Conservation (phyloP, 1,140 invertebrate genomes). For the Pectinophora gossypiella region DNA sequence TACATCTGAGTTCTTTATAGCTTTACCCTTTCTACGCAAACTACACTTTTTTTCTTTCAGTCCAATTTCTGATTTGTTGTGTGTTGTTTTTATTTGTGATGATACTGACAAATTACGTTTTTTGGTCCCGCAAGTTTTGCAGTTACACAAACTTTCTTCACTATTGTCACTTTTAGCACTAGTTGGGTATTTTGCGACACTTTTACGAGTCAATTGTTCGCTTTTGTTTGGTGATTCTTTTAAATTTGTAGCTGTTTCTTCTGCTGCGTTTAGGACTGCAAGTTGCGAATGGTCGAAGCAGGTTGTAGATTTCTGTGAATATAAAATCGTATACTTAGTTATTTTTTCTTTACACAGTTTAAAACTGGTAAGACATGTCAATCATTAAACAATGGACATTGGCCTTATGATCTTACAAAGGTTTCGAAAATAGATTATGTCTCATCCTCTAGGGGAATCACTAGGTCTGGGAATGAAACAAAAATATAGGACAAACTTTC, state of each 20-base stretch:
- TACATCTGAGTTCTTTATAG: constrained; percentile 37
- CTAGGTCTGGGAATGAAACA: too few relatives aligned
- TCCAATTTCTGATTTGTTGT: constrained; percentile 66
- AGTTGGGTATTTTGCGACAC: background rate
- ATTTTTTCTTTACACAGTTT: too few relatives aligned
- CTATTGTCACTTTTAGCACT: constrained; percentile 20
- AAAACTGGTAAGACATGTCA: too few relatives aligned
- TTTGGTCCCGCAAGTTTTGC: constrained; percentile 46
- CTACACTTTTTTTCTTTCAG: constrained; percentile 58
- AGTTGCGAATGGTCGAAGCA: constrained; percentile 63
- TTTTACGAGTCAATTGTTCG: constrained; percentile 17
- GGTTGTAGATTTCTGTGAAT: constrained; percentile 55
- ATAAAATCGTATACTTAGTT: too few relatives aligned
- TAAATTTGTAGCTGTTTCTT: constrained; percentile 14
- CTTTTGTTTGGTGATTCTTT: constrained; percentile 14
- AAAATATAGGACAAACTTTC: background rate
- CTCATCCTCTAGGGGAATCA: too few relatives aligned
- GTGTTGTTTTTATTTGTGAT: constrained; percentile 57
- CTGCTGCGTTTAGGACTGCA: constrained; percentile 23
- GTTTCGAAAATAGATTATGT: too few relatives aligned
- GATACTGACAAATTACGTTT: constrained; percentile 54
- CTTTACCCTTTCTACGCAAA: constrained; percentile 52
- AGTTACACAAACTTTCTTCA: constrained; percentile 24
- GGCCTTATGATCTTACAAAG: background rate
- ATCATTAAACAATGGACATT: too few relatives aligned